These are phyloP conservation scores for Lepilemur ruficaudatus DNA, from an alignment of 2,797 vertebrate genomes.

Conservation along the genomic window DNA sequence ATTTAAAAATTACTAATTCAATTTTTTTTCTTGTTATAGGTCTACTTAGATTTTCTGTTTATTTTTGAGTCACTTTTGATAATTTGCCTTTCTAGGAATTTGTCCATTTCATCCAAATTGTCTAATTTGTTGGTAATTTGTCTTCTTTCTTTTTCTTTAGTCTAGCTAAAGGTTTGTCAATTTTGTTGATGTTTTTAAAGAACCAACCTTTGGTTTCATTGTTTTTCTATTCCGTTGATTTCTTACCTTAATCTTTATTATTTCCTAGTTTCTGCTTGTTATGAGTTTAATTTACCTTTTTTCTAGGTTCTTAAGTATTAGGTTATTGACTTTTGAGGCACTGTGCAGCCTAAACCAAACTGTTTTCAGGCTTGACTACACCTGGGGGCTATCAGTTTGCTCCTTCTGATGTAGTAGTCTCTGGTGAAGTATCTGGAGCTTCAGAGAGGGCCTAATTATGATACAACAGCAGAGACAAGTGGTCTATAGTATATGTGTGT, in stretches of 20 bases:
- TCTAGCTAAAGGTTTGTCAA: background rate
- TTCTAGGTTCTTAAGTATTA: constrained; percentile 19
- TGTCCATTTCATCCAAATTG: background rate
- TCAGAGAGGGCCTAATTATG: background rate
- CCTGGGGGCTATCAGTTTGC: background rate
- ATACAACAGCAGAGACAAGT: background rate
- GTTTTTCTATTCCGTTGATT: background rate
- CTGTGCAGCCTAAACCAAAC: background rate
- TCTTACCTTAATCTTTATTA: constrained; percentile 29
- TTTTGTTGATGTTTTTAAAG: background rate
- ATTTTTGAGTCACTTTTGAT: constrained; percentile 2
- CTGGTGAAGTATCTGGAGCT: background rate
- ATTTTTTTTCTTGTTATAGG: background rate
- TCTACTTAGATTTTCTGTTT: background rate
- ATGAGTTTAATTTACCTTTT: constrained; percentile 2
- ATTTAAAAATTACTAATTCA: constrained; percentile 4
- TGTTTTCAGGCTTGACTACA: constrained; percentile 1
- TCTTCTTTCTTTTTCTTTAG: background rate
- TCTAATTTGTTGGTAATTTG: background rate
- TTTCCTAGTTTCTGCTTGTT: background rate
- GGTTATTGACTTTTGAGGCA: background rate
- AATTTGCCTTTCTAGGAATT: constrained; percentile 32
- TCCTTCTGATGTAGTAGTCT: background rate
- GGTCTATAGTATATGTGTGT: background rate
- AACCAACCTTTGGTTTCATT: background rate